Base-by-base conservation (phyloP, 1,140 invertebrate genomes). In the Berghia stephanieae region DNA sequence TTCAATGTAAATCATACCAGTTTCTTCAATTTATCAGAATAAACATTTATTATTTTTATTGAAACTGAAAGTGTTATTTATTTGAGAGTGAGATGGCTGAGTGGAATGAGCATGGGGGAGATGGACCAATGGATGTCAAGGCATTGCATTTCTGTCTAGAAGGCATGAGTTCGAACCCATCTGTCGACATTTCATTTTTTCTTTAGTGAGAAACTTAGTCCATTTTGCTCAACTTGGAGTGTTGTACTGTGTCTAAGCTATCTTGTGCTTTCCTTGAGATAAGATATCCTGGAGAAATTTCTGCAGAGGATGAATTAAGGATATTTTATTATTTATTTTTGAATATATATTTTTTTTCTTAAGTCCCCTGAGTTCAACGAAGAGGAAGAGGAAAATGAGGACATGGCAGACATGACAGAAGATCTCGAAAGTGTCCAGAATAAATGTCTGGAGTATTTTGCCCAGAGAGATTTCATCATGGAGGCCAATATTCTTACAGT, bases 401-500 rank as follows among this genome's bases (percentile, higher is more conserved):
- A 93, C 76, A n/a, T n/a, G n/a, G n/a, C n/a, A n/a, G n/a, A n/a
- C n/a, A n/a, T n/a, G n/a, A n/a, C n/a, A n/a, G 95, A 96, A 87
- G 95, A 96, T 89, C 94, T 95, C 31, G 93, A 95, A 85, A 93
- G 94, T 90, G 93, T 96, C 21, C 91, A 96, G 66, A 92, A 94
- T 84, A 95, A 97, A 90, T 98, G 96, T 86, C 90, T 97, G 55
- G 93, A 95, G 34, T 78, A 79, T 49, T 87, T 90, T 79, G 81
- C 80, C 44, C 86, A 80, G 38, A 82, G 94, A 18, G 98, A 99
- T 92, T 99, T 96, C 88, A 99, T 99, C 73, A 99, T 99, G 97
- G 98, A 99, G 90, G 96, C 97, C 24, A 95, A 95, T 27, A 98
- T 99, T 83, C 98, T 98, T 87, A 93, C 93, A 24, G 96, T 97